Evolutionary conservation across 92 coral and sea anemone species (phyloP).

Genomic region (Muricea muricata): DNA sequence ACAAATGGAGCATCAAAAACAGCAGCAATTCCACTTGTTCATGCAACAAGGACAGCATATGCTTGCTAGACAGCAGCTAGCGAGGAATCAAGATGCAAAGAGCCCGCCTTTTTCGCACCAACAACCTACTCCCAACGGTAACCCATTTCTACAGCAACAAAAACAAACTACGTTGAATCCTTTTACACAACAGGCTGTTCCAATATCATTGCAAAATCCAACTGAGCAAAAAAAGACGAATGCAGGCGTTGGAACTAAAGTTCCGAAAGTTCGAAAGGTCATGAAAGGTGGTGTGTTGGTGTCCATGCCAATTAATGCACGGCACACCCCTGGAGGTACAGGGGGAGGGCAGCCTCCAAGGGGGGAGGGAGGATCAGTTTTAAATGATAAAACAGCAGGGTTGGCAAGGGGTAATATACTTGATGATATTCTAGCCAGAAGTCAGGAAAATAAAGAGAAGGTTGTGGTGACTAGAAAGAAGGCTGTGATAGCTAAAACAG

Average conservation of each 20-base stretch:
- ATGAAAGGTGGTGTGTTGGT: slow-evolving; percentile 74
- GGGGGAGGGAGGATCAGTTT: neutral
- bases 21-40: neutral
- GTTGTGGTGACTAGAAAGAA: neutral
- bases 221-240: neutral
- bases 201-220: neutral
- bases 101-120: neutral
- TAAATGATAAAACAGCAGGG: neutral
- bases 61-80: neutral
- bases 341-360: neutral
- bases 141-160: neutral
- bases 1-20: neutral
- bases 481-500: neutral
- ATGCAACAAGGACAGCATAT: neutral
- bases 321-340: slow-evolving; percentile 36
- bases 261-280: slow-evolving; percentile 70
- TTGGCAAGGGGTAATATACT: neutral
- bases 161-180: neutral
- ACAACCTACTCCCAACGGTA: neutral
- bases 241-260: slow-evolving; percentile 28
- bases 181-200: too few relatives aligned
- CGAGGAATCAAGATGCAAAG: neutral
- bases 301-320: slow-evolving; percentile 55
- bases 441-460: neutral
- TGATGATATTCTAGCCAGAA: slow-evolving; percentile 33